Conservation (phyloP, 2,888 invertebrate genomes). For the Lycaena phlaeas region DNA sequence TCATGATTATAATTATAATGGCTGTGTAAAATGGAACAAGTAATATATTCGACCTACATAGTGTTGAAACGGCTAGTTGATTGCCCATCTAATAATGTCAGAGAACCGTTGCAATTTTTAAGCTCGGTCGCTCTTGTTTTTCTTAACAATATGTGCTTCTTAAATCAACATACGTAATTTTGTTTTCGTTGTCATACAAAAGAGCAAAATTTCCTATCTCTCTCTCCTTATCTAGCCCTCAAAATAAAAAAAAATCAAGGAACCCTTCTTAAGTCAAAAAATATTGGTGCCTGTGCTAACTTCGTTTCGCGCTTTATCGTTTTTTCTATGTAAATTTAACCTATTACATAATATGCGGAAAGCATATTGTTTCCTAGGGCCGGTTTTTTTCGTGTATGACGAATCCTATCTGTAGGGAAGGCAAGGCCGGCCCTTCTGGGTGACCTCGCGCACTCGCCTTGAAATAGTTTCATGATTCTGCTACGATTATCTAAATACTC, state of each 20-base stretch:
- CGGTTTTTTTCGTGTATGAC: slow-evolving; percentile 16
- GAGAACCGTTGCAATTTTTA: slow-evolving; percentile 45
- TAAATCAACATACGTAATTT: background rate
- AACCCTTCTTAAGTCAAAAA: too few relatives aligned
- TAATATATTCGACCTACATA: slow-evolving; percentile 55
- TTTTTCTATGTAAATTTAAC: too few relatives aligned
- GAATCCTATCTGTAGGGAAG: slow-evolving; percentile 44
- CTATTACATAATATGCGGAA: slow-evolving; percentile 7
- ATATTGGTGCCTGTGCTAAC: too few relatives aligned
- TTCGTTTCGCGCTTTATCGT: too few relatives aligned
- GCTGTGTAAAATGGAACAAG: slow-evolving; percentile 31
- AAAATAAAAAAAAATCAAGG: too few relatives aligned
- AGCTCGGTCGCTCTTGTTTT: slow-evolving; percentile 14
- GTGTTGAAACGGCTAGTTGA: slow-evolving; percentile 43
- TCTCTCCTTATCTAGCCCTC: too few relatives aligned
- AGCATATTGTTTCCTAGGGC: slow-evolving; percentile 2
- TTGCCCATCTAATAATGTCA: slow-evolving; percentile 57
- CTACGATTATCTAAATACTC: slow-evolving; percentile 48
- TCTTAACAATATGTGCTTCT: background rate
- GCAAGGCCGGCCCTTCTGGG: slow-evolving; percentile 62
- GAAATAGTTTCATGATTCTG: slow-evolving; percentile 64
- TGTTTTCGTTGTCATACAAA: background rate
- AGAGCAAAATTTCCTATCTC: too few relatives aligned
- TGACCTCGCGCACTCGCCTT: slow-evolving; percentile 67
- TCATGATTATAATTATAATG: slow-evolving; percentile 1